Percentiles rank a stretch among this genome's conserved stretches.
phyloP scores from a whole-genome alignment of 2,113 vertebrate genomes.

The Cathartes aura region DNA sequence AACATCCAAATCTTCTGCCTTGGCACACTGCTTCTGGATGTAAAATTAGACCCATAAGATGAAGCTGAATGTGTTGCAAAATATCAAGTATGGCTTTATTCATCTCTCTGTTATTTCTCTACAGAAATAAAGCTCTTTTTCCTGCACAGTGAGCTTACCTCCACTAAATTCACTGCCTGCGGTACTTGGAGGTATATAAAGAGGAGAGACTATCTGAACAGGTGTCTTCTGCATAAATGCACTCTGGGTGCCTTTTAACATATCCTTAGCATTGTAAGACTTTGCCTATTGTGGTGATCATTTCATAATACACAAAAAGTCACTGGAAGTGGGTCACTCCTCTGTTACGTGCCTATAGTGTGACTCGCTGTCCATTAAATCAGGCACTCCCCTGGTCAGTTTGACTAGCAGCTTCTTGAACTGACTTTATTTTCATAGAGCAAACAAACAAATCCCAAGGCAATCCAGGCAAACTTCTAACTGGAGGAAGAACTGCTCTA shows the following conservation, averaged over 20 bases:
- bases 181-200: not conserved
- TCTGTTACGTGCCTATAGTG: not conserved
- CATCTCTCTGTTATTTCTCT: not conserved
- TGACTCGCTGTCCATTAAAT: not conserved
- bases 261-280: not conserved
- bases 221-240: not conserved
- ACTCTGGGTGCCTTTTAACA: not conserved
- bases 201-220: not conserved
- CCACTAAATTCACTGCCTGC: not conserved
- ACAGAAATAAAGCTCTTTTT: slow-evolving; percentile 26
- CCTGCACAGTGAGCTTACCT: slow-evolving; percentile 13
- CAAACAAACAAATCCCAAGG: not conserved
- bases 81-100: not conserved
- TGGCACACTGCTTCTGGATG: not conserved
- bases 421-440: not conserved
- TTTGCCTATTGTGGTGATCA: not conserved
- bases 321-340: not conserved
- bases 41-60: not conserved
- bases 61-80: not conserved
- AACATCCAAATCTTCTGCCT: not conserved
- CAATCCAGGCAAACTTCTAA: not conserved
- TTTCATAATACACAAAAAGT: not conserved
- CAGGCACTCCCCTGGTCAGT: not conserved
- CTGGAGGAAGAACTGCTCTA: not conserved
- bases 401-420: not conserved